Evolutionary conservation across 1,140 invertebrate species (phyloP), one percentile per base, ranked within the genome.

Genomic region (Drosophila fuyamai): DNA sequence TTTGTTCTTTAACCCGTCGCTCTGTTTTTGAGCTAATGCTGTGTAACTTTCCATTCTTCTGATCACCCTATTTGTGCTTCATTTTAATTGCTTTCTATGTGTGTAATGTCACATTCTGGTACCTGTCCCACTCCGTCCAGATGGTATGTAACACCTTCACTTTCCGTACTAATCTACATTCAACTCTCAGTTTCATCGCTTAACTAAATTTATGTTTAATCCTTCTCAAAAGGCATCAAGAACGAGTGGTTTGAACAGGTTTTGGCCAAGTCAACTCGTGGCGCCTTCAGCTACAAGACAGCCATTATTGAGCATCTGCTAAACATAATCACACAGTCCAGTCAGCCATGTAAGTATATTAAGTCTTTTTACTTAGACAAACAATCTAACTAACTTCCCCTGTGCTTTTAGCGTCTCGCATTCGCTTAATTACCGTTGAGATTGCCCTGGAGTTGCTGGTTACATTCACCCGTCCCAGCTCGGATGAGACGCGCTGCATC

Each of bases 341-440:
- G 97, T 92, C 97, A 98, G 93, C 95, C 95, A 80, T 94, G 96
- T 96, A 92, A 94, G 94, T 92, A 51, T n/a, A 6, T 8, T 8
- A 32, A 6, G 36, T 1, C 18, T 18, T 18, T 18, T 18, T 18
- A 18, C 18, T 18, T 4, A 3, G 23, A 23, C 23, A 23, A 23
- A 23, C 23, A 23, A 23, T 23, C 3, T 23, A 23, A 12, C 2
- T 38, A 38, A 32, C 6, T 8, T 32, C 29, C 29, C 29, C 29
- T 32, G 6, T 32, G 29, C 29, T 43, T 36, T 48, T 12, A 95
- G 95, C 95, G 53, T 95, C 94, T 82, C 96, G 96, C 94, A 96
- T 99, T 9, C 95, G 98, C 14, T 94, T 99, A 12, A 96, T 99
- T 2, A 99, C 98, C 0, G 93, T 99, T 54, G 98, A 99, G 93